Evolutionary conservation across 1,140 invertebrate genomes (phyloP).

Genomic region (Telenomus remus): DNA sequence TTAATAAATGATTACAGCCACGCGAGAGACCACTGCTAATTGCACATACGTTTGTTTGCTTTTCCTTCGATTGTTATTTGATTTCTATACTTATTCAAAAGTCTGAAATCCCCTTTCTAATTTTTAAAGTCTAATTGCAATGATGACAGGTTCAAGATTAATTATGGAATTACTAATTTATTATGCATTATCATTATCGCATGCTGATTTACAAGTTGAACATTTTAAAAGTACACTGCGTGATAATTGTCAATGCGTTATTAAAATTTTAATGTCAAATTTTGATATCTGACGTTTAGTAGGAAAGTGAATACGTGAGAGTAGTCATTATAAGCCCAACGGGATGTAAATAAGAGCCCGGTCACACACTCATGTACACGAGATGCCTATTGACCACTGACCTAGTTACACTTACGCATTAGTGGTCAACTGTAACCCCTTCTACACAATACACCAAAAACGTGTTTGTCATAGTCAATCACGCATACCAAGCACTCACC

Average conservation of each 20-base stretch:
- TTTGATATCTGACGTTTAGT: background rate
- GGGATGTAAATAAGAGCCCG: slow-evolving; percentile 43
- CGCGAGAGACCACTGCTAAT: slow-evolving; percentile 9
- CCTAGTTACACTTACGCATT: slow-evolving; percentile 59
- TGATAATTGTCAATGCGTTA: too few species aligned
- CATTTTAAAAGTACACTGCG: too few species aligned
- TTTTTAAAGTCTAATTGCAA: too few species aligned
- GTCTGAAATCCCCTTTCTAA: too few species aligned
- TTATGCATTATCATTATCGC: too few species aligned
- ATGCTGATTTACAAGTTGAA: too few species aligned
- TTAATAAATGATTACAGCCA: slow-evolving; percentile 33
- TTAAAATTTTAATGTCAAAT: background rate
- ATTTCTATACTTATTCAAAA: too few species aligned
- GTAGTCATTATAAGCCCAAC: slow-evolving; percentile 1
- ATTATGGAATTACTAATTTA: too few species aligned
- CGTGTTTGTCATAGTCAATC: slow-evolving; percentile 40
- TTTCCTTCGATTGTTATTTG: slow-evolving; percentile 13
- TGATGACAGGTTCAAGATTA: too few species aligned
- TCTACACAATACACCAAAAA: slow-evolving; percentile 32
- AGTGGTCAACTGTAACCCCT: slow-evolving; percentile 19
- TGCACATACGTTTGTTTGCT: background rate
- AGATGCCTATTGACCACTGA: slow-evolving; percentile 55
- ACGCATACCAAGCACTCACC: slow-evolving; percentile 2
- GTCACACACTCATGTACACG: slow-evolving; percentile 20
- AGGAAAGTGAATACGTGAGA: too few species aligned